These are phyloP conservation scores for Caenorhabditis sp. DNA, from an alignment of 2,888 invertebrate genomes.

Conservation along the genomic window DNA sequence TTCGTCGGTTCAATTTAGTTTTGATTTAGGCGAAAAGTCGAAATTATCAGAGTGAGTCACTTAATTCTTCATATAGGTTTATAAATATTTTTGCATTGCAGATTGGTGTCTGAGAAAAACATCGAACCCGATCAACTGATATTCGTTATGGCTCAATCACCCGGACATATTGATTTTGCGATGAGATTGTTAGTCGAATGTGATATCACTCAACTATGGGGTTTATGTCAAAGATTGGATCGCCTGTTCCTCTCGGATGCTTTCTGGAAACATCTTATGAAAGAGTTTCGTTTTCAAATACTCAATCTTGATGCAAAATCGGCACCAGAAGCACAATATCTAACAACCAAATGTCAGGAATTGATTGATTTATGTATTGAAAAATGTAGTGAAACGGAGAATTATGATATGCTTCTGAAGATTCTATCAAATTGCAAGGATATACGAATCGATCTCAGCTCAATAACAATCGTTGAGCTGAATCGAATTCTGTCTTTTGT, in stretches of 20 bases:
- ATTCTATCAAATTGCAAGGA: conserved; percentile 15
- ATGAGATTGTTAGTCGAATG: not conserved
- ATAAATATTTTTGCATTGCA: not conserved
- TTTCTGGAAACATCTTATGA: not conserved
- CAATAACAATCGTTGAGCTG: not conserved
- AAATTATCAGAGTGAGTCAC: no score
- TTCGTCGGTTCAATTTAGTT: no score
- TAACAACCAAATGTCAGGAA: not conserved
- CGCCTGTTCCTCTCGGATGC: not conserved
- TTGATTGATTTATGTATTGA: not conserved
- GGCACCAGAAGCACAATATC: not conserved
- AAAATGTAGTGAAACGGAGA: conserved; percentile 11
- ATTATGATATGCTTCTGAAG: conserved; percentile 11
- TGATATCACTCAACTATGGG: not conserved
- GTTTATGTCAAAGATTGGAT: not conserved
- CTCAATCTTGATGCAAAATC: not conserved
- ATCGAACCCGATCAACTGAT: not conserved
- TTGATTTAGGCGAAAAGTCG: no score
- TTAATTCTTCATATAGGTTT: no score
- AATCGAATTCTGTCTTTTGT: not conserved
- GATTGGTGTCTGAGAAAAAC: not conserved
- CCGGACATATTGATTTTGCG: not conserved
- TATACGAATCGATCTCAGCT: conserved; percentile 4
- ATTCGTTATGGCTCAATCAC: not conserved
- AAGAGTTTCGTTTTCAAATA: not conserved